phyloP scores from a whole-genome alignment of 2,888 invertebrate genomes.

The Cheilosia grossa region DNA sequence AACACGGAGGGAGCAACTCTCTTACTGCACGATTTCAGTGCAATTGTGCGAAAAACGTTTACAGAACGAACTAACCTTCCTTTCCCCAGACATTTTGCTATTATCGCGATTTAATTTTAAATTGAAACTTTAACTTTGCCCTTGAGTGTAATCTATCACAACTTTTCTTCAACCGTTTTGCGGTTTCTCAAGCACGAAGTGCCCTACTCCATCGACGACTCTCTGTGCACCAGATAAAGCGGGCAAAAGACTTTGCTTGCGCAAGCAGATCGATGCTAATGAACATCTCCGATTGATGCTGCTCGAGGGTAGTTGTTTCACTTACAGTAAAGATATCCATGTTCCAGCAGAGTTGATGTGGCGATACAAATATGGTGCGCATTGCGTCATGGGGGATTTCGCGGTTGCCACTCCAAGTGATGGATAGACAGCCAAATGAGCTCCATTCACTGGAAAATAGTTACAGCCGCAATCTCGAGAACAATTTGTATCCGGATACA shows the following conservation, averaged over 20 bases:
- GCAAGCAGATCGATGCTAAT: slow-evolving; percentile 13
- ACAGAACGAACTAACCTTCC: slow-evolving; percentile 38
- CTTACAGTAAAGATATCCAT: slow-evolving; percentile 2
- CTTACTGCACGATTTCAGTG: slow-evolving; percentile 36
- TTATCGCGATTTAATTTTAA: not conserved
- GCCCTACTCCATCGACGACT: not conserved
- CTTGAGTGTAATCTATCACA: slow-evolving; percentile 40
- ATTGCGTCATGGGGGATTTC: slow-evolving; percentile 30
- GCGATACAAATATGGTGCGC: not conserved
- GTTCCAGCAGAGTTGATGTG: slow-evolving; percentile 31
- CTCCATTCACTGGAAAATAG: slow-evolving; percentile 33
- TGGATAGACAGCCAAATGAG: slow-evolving; percentile 38
- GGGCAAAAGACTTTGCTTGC: not conserved
- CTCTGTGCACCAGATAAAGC: slow-evolving; percentile 17
- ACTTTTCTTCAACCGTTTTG: slow-evolving; percentile 14
- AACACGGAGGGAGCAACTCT: slow-evolving; percentile 14
- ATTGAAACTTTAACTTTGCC: slow-evolving; percentile 32
- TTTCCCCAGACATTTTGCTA: slow-evolving; percentile 1
- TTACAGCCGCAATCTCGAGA: slow-evolving; percentile 32
- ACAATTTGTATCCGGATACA: slow-evolving; percentile 41
- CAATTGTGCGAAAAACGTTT: slow-evolving; percentile 52
- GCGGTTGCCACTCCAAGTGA: slow-evolving; percentile 22
- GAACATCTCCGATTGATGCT: slow-evolving; percentile 28
- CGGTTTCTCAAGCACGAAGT: slow-evolving; percentile 32
- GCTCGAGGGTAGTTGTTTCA: slow-evolving; percentile 3